These are phyloP conservation scores for Saturnia japonica DNA, from an alignment of 2,888 invertebrate species.

Conservation along the genomic window DNA sequence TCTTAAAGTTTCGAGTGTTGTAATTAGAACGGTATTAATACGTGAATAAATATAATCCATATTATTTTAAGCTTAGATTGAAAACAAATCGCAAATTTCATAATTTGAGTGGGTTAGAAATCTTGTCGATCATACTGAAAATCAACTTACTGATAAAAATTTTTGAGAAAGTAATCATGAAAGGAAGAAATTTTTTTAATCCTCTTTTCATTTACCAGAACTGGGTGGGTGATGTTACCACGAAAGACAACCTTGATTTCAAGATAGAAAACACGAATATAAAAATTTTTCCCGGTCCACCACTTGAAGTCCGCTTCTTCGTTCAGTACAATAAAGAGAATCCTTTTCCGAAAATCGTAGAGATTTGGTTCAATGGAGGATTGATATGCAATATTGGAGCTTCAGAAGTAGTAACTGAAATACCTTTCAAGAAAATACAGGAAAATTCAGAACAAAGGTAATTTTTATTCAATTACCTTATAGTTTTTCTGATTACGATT, in stretches of 20 bases:
- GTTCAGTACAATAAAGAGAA: not conserved
- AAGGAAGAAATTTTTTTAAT: not conserved
- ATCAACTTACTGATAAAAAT: not conserved
- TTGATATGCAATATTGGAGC: constrained; percentile 10
- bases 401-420: not conserved
- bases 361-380: constrained; percentile 8
- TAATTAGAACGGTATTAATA: too few species aligned
- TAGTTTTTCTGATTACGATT: too few species aligned
- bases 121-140: not conserved
- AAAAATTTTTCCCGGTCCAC: not conserved
- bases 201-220: constrained; percentile 1
- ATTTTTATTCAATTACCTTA: not conserved
- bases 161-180: not conserved
- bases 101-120: not conserved
- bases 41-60: too few species aligned
- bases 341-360: not conserved
- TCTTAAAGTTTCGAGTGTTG: too few species aligned
- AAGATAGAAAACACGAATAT: constrained; percentile 10
- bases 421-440: too few species aligned
- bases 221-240: constrained; percentile 12
- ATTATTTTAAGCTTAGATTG: too few species aligned
- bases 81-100: not conserved
- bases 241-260: constrained; percentile 9
- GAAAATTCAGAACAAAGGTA: not conserved
- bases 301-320: constrained; percentile 4